Evolutionary conservation across 2,797 vertebrate genomes (phyloP).

Genomic region (Liparis tanakae): DNA sequence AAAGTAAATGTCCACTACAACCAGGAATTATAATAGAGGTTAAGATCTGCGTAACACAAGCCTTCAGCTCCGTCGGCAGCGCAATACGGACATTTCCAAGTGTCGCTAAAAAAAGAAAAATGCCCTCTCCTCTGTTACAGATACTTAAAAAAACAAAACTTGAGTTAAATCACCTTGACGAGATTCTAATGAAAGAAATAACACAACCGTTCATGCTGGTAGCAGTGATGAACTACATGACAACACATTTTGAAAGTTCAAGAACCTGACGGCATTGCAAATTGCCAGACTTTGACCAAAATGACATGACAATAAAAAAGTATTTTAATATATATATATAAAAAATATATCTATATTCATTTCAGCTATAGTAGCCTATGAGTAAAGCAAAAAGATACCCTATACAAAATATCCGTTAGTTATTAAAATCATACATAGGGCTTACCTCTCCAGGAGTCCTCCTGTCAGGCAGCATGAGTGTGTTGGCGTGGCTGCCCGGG

Average conservation of each 20-base stretch:
- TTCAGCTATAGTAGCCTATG: too few species aligned
- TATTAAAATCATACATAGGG: not conserved
- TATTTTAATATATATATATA: too few species aligned
- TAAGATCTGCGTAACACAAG: not conserved
- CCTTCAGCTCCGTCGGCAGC: constrained; percentile 6
- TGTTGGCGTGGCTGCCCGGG: constrained; percentile 26
- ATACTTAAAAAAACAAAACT: not conserved
- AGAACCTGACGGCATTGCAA: not conserved
- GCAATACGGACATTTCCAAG: not conserved
- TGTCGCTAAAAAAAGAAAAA: not conserved
- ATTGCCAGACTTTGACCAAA: not conserved
- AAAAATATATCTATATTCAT: too few species aligned
- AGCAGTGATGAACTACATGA: not conserved
- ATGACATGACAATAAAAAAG: not conserved
- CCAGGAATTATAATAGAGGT: rapidly evolving
- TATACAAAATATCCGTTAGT: not conserved
- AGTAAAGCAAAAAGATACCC: not conserved
- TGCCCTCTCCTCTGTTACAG: too few species aligned
- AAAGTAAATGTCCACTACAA: not conserved
- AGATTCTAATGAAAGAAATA: not conserved
- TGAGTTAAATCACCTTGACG: not conserved
- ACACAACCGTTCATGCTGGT: rapidly evolving
- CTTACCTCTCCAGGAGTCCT: constrained; percentile 52
- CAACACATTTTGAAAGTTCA: not conserved
- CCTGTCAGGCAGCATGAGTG: constrained; percentile 14